These are phyloP conservation scores for Chydorus sphaericus DNA, from an alignment of 2,888 invertebrate genomes.

Conservation along the genomic window DNA sequence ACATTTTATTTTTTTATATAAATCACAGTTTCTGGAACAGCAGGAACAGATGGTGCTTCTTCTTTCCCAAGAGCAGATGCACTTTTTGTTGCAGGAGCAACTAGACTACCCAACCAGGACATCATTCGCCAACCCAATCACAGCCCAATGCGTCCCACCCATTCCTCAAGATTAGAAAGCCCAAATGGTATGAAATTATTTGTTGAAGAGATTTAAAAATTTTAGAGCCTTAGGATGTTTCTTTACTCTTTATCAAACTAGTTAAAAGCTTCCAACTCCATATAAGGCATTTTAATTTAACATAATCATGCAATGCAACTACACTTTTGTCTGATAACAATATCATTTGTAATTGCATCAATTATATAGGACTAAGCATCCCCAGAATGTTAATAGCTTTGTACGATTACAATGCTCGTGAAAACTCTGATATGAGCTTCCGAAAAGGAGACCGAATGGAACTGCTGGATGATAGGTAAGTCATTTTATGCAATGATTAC, in stretches of 20 bases:
- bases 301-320: too few relatives aligned
- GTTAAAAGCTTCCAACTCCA: too few relatives aligned
- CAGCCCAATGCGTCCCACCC: not conserved
- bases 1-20: not conserved
- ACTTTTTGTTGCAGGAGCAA: not conserved
- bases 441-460: conserved; percentile 93
- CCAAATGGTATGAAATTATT: not conserved
- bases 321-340: too few relatives aligned
- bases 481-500: conserved; percentile 8
- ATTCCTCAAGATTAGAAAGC: not conserved
- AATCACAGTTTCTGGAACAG: not conserved
- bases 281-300: too few relatives aligned
- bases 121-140: not conserved
- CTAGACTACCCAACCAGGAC: conserved; percentile 3
- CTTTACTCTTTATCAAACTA: not conserved
- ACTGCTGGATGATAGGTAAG: conserved; percentile 65
- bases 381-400: conserved; percentile 54
- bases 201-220: not conserved
- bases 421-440: conserved; percentile 90
- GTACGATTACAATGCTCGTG: conserved; percentile 88
- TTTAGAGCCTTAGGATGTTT: not conserved
- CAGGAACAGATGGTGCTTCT: not conserved
- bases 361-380: not conserved
- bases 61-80: not conserved
- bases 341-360: too few relatives aligned